Conservation (phyloP, 2,888 invertebrate genomes). For the Meiosimyza decipiens region DNA sequence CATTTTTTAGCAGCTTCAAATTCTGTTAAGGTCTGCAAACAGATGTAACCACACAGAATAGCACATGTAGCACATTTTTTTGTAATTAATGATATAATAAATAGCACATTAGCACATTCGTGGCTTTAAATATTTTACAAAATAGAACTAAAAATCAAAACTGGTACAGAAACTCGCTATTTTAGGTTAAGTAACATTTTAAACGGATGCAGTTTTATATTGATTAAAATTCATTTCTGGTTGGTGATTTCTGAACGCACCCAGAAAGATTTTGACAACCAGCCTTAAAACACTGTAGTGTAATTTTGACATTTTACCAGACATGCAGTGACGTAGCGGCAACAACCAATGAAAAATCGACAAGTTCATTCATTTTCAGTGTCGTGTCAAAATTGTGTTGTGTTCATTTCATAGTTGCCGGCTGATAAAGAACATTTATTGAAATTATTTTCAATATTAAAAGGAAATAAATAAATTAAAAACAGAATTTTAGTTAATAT, state of each 20-base stretch:
- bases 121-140: no score
- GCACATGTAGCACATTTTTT: no score
- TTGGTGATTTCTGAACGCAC: not conserved
- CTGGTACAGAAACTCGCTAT: no score
- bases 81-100: no score
- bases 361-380: conserved; percentile 46
- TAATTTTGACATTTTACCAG: conserved; percentile 21
- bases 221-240: no score
- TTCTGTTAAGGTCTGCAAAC: no score
- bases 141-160: no score
- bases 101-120: no score
- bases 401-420: conserved; percentile 40
- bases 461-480: not conserved
- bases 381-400: conserved; percentile 44
- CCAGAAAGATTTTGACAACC: not conserved
- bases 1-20: no score
- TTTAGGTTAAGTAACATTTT: no score
- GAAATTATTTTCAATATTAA: not conserved
- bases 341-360: conserved; percentile 47
- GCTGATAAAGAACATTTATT: conserved; percentile 31
- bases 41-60: no score
- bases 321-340: conserved; percentile 35
- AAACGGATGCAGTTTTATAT: no score
- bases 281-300: not conserved
- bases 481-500: not conserved